Evolutionary conservation across 1,140 invertebrate genomes (phyloP).

Genomic region (Trichogramma pretiosum): DNA sequence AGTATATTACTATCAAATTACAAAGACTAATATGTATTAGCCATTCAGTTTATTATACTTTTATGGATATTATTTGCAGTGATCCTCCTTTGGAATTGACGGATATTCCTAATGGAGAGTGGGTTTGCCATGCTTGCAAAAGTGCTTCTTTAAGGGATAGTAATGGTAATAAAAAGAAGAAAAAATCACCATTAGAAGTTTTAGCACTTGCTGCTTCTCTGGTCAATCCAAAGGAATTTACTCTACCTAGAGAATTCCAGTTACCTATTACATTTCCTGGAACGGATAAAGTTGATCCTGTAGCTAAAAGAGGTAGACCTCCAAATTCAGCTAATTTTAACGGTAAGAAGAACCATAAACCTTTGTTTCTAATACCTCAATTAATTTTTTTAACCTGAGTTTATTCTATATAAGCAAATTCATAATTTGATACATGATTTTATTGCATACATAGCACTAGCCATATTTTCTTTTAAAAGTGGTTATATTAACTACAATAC

Average conservation of each 20-base stretch:
- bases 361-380: too few species aligned
- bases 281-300: constrained; percentile 53
- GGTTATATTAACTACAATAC: too few species aligned
- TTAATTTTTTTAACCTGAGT: too few species aligned
- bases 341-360: too few species aligned
- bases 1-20: constrained; percentile 36
- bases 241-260: constrained; percentile 70
- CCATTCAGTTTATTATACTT: not conserved
- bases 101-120: constrained; percentile 83
- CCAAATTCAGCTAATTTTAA: constrained; percentile 25
- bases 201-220: constrained; percentile 70
- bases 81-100: constrained; percentile 81
- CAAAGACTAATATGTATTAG: not conserved
- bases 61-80: constrained; percentile 50
- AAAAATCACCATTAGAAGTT: constrained; percentile 59
- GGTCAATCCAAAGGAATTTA: constrained; percentile 83
- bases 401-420: too few species aligned
- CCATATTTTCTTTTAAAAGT: too few species aligned
- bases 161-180: constrained; percentile 36
- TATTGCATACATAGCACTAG: too few species aligned
- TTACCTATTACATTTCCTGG: constrained; percentile 75
- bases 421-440: too few species aligned
- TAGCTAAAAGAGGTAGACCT: constrained; percentile 35
- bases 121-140: constrained; percentile 78
- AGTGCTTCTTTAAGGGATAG: constrained; percentile 38